Conservation (phyloP, 2,797 vertebrate genomes). For the Hemibagrus guttatus region DNA sequence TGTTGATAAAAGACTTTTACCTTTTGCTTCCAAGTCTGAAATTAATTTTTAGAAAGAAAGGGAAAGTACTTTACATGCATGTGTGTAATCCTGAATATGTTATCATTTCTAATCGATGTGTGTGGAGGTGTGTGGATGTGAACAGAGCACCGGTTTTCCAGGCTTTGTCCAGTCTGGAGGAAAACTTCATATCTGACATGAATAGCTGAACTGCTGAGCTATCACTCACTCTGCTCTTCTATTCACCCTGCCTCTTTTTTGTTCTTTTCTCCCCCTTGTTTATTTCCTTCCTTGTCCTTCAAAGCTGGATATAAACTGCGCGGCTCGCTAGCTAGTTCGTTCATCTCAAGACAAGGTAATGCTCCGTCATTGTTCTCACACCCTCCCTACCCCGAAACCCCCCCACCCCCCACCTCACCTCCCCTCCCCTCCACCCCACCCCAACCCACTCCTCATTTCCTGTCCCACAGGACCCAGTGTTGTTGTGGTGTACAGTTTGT, state of each 20-base stretch:
- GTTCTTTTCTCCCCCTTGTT: constrained; percentile 62
- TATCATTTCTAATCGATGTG: background rate
- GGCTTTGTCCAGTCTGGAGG: constrained; percentile 37
- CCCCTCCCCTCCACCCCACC: background rate
- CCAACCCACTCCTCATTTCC: background rate
- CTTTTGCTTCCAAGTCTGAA: background rate
- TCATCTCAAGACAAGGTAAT: constrained; percentile 85
- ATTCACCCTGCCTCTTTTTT: constrained; percentile 60
- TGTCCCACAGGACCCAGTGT: constrained; percentile 29
- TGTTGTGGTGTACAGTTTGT: constrained; percentile 52
- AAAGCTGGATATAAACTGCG: constrained; percentile 84
- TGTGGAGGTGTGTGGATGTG: constrained; percentile 37
- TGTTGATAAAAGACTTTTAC: background rate
- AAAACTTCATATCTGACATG: constrained; percentile 51
- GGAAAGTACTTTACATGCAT: background rate
- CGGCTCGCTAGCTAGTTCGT: constrained; percentile 82
- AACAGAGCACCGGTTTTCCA: constrained; percentile 44
- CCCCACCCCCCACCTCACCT: constrained; percentile 13
- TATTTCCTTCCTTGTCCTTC: constrained; percentile 66
- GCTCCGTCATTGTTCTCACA: constrained; percentile 60
- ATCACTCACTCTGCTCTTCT: constrained; percentile 51
- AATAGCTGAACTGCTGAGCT: constrained; percentile 62
- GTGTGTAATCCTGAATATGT: constrained; percentile 5
- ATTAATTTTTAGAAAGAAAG: background rate
- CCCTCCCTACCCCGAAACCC: constrained; percentile 41